These are phyloP conservation scores for Oryzias melastigma DNA, from an alignment of 2,113 vertebrate species.

Conservation along the genomic window DNA sequence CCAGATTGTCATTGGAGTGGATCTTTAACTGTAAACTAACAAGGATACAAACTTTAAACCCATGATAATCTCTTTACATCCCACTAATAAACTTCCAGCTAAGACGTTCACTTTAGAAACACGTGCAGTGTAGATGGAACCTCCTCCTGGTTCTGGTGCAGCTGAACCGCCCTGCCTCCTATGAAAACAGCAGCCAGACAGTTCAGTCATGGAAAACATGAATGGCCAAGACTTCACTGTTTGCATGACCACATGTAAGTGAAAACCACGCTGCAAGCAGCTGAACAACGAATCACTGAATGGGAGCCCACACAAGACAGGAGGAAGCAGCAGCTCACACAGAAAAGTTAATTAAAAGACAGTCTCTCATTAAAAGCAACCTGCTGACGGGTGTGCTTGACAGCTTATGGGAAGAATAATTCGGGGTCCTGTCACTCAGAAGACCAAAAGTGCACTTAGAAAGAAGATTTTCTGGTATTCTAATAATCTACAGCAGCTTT, in stretches of 20 bases:
- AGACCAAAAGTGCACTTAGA: slow-evolving; percentile 13
- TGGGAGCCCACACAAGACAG: slow-evolving; percentile 35
- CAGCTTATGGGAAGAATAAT: not conserved
- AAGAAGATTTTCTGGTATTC: slow-evolving; percentile 12
- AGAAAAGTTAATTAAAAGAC: not conserved
- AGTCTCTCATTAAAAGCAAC: fast-evolving
- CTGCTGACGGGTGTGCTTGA: not conserved
- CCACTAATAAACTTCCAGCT: slow-evolving; percentile 20
- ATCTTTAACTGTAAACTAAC: not conserved
- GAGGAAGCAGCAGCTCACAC: not conserved
- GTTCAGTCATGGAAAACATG: slow-evolving; percentile 56
- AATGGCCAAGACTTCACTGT: slow-evolving; percentile 28
- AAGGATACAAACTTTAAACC: slow-evolving; percentile 7
- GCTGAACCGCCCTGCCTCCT: slow-evolving; percentile 30
- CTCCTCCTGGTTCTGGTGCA: slow-evolving; percentile 25
- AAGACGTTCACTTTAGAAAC: slow-evolving; percentile 16
- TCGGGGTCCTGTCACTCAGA: not conserved
- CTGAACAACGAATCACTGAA: too few relatives aligned
- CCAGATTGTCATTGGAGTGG: too few relatives aligned
- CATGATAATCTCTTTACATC: slow-evolving; percentile 15
- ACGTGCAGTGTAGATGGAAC: slow-evolving; percentile 14
- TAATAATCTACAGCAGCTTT: slow-evolving; percentile 13
- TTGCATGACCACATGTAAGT: slow-evolving; percentile 25
- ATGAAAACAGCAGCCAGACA: slow-evolving; percentile 37
- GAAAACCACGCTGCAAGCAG: slow-evolving; percentile 38